These are phyloP conservation scores for Zingel zingel DNA, from an alignment of 2,113 vertebrate genomes.

Conservation along the genomic window DNA sequence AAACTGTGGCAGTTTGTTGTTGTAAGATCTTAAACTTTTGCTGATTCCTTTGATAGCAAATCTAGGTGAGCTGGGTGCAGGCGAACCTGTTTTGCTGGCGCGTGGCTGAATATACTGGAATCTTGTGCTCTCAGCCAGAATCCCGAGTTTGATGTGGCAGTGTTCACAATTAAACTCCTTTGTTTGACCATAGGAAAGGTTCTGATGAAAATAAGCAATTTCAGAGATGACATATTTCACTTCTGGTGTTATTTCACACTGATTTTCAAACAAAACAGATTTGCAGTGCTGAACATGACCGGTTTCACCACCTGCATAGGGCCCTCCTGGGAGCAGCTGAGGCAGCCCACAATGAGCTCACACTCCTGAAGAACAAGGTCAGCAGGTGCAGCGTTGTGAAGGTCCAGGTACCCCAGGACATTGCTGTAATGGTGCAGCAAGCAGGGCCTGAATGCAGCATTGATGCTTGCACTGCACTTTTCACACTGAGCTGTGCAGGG, in stretches of 20 bases:
- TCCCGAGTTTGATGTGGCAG: slow-evolving; percentile 84
- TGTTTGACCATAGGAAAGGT: slow-evolving; percentile 82
- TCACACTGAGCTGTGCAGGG: slow-evolving; percentile 84
- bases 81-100: slow-evolving; percentile 74
- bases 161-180: slow-evolving; percentile 84
- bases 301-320: slow-evolving; percentile 73
- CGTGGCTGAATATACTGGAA: slow-evolving; percentile 83
- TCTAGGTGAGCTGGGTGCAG: slow-evolving; percentile 28
- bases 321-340: slow-evolving; percentile 83
- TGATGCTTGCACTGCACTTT: slow-evolving; percentile 83
- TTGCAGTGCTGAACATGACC: background rate
- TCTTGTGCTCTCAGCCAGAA: slow-evolving; percentile 81
- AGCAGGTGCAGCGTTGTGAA: slow-evolving; percentile 77
- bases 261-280: background rate
- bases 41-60: slow-evolving; percentile 22
- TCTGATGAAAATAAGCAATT: slow-evolving; percentile 57
- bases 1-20: slow-evolving; percentile 8
- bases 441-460: slow-evolving; percentile 81
- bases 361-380: slow-evolving; percentile 86
- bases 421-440: slow-evolving; percentile 85
- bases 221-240: background rate
- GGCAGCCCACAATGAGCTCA: slow-evolving; percentile 80
- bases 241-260: background rate
- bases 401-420: slow-evolving; percentile 86
- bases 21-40: slow-evolving; percentile 7